A percentile compares a stretch with the other conserved stretches of the same genome.
These are phyloP conservation scores for Drosophila asahinai DNA, from an alignment of 1,140 invertebrate genomes.

Conservation along the genomic window DNA sequence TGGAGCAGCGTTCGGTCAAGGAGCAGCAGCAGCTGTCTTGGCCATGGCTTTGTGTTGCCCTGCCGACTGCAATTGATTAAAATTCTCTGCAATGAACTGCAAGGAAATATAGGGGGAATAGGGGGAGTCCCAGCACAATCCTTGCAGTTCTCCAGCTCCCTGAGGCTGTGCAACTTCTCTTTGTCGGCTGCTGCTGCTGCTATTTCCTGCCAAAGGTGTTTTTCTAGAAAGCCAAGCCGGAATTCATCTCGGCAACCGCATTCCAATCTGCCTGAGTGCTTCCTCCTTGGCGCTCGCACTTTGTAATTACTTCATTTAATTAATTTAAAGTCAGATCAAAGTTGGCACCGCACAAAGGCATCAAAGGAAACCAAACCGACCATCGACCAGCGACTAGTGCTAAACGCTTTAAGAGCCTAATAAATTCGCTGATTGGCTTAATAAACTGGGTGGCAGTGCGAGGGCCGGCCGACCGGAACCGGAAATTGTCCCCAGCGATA, in stretches of 20 bases:
- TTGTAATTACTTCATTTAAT: constrained; percentile 62
- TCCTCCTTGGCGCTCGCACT: constrained; percentile 26
- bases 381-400: constrained; percentile 22
- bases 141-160: constrained; percentile 29
- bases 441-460: constrained; percentile 56
- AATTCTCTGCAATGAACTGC: constrained; percentile 52
- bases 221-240: constrained; percentile 21
- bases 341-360: constrained; percentile 24
- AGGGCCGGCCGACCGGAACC: constrained; percentile 61
- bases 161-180: constrained; percentile 33
- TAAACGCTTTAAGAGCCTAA: constrained; percentile 61
- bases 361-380: constrained; percentile 30
- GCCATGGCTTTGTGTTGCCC: constrained; percentile 15
- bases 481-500: constrained; percentile 70
- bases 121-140: constrained; percentile 1
- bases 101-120: constrained; percentile 19
- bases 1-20: not conserved
- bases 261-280: constrained; percentile 55
- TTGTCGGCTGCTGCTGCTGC: constrained; percentile 20
- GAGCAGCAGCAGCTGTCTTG: constrained; percentile 12
- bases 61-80: constrained; percentile 59
- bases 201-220: constrained; percentile 47
- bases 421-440: constrained; percentile 65
- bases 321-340: constrained; percentile 53
- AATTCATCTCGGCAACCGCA: constrained; percentile 45